Base-by-base conservation (phyloP, 2,888 invertebrate species). In the Sisyra nigra region DNA sequence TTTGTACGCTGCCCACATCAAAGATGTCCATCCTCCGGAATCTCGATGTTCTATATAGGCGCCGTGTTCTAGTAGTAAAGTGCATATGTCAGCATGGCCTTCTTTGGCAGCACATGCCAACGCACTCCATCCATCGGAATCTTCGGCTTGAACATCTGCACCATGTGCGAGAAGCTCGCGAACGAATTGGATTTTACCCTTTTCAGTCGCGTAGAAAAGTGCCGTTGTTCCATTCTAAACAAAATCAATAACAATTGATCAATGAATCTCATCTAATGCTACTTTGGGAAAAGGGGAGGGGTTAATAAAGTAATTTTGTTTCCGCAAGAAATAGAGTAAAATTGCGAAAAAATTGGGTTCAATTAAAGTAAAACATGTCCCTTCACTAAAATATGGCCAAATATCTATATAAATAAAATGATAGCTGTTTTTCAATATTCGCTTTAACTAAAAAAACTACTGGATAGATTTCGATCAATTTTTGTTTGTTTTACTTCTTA, bases 1-100 rank as follows among this genome's bases (percentile, higher is more conserved):
- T 61, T 94, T 92, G 67, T 98, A 98, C 7, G 89, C 77, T 0
- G 93, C 89, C 97, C 97, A 98, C 84, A 97, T 91, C 44, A 98
- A 71, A 0, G 96, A 76, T 3, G 93, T 86, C 97, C 97, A 98
- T 31, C 91, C 92, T 51, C 93, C 93, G 72, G 86, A 79, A 60
- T 92, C 91, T 50, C 81, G 74, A 48, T 89, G 84, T 57, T 94
- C 91, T 45, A 93, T 71, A 46, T 77, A 73, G 11, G 87, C 88
- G 42, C 85, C 86, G 57, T 84, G 81, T 53, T 91, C 88, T 45
- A 94, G 59, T 37, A 97, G 63, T 51, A 87, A 79, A 49, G 76
- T 69, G 43, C 85, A 85, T 42, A 92, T 74, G 54, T 85, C 79
- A 19, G 78, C 66, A 60, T 88, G 78, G 0, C 96, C 96, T 54